Evolutionary conservation across 2,797 vertebrate species (phyloP), one percentile per base, ranked within the genome.

Genomic region (Protosalanx chinensis): DNA sequence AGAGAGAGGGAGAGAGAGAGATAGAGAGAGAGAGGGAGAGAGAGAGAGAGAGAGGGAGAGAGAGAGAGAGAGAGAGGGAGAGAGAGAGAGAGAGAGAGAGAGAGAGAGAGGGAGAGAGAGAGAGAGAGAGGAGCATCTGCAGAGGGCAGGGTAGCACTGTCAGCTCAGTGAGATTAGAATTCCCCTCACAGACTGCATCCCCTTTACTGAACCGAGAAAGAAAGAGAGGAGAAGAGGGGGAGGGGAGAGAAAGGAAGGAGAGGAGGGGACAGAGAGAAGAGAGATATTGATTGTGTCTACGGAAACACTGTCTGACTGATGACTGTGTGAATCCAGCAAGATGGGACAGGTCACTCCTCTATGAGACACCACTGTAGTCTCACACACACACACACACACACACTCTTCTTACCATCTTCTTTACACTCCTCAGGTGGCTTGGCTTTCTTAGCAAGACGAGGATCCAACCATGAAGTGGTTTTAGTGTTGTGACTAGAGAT

Each of bases 381-480:
- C 66, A 74, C 76, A 79, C 49, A 63, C 51, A 51, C 23, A 61
- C 76, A 75, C 62, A 65, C 30, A 57, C 57, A 59, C 20, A 23
- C 7, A 59, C 8, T 27, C 20, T 13, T 93, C 98, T 95, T 93
- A 99, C 98, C 98, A 81, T 99, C 96, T 90, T 98, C 98, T 85
- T 95, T 94, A 91, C 98, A 99, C 88, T 99, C 98, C 94, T 99
- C 98, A 46, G 97, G 96, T 65, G 97, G 98, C 87, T 99, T 99
- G 74, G 97, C 96, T 92, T 98, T 98, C 93, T 98, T 99, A 67
- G 97, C 97, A 79, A 98, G 94, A 85, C 98, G 95, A 89, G 98
- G 98, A 93, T 99, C 98, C 82, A 99, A 93, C 97, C 98, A 99
- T 82, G 98, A 99, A 83, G 97, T 98, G 63, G 98, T 99, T 95